Base-by-base conservation (phyloP, 2,888 invertebrate genomes). In the Andrena flavipes region DNA sequence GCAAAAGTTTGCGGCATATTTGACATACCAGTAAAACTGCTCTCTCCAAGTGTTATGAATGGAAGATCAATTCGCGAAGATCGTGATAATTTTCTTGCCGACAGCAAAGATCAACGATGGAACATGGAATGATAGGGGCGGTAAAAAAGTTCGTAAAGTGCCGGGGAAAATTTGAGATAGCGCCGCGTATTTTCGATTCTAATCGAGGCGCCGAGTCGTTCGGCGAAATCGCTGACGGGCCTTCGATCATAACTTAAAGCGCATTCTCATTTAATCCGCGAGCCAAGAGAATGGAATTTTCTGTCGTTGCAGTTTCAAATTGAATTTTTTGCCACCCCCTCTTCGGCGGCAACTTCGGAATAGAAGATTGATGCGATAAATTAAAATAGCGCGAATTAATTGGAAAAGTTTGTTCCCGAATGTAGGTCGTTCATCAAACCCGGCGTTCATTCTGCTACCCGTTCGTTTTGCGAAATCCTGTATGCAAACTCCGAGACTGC, bases 341-440 rank as follows among this genome's bases (percentile, higher is more conserved):
- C 30, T 56, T 23, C 56, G 26, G 26, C 29, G 23, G 10, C 33
- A 67, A 71, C 59, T 80, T 67, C 51, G 10, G 33, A n/a, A 63
- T 13, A 26, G 59, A 16, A 65, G 74, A 74, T 78, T 69, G 71
- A 83, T 60, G 54, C 48, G 64, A 68, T 72, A 54, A 78, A 84
- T 84, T 83, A 78, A 78, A 84, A 84, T 82, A 68, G 74, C 56
- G 63, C 70, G 78, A 68, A 71, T 78, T 83, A 78, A 84, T 83
- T 78, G 78, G 60, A 83, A 84, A 83, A 83, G 83, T 84, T 84
- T 71, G 71, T 56, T 42, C 49, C 20, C 56, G 59, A 56, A 82
- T 82, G 29, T 67, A 56, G 83, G 78, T 78, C 78, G 71, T 68
- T 75, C 65, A 30, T 81, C 69, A 59, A 73, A 69, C 65, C 42